Evolutionary conservation across 2,888 invertebrate genomes (phyloP).

Genomic region (Coelopa pilipes): DNA sequence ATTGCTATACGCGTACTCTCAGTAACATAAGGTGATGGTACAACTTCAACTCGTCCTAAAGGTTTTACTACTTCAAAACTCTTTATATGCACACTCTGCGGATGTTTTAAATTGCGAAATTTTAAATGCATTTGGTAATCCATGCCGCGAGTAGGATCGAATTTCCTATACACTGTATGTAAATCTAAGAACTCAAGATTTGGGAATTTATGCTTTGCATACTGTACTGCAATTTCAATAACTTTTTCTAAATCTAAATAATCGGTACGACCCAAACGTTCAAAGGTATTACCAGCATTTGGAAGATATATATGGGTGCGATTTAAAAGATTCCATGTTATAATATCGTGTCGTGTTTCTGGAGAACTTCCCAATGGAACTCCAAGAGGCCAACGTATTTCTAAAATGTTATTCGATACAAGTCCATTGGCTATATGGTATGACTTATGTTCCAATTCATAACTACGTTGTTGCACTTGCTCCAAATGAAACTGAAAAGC

Average conservation of each 20-base stretch:
- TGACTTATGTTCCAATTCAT: slow-evolving; percentile 62
- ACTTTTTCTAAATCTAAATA: slow-evolving; percentile 75
- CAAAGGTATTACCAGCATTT: slow-evolving; percentile 80
- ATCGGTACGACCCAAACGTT: slow-evolving; percentile 74
- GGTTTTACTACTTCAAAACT: slow-evolving; percentile 85
- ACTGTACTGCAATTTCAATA: slow-evolving; percentile 68
- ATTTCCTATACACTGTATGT: slow-evolving; percentile 79
- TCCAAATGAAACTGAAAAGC: slow-evolving; percentile 67
- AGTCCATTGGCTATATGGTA: slow-evolving; percentile 67
- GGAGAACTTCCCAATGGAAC: slow-evolving; percentile 75
- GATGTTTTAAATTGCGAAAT: slow-evolving; percentile 68
- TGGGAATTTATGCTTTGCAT: slow-evolving; percentile 69
- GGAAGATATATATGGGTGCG: slow-evolving; percentile 83
- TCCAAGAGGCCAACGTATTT: slow-evolving; percentile 80
- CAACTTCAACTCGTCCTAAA: slow-evolving; percentile 86
- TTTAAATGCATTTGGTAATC: slow-evolving; percentile 84
- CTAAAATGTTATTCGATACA: slow-evolving; percentile 69
- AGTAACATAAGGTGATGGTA: slow-evolving; percentile 94
- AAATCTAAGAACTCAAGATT: slow-evolving; percentile 70
- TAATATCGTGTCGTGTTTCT: slow-evolving; percentile 81
- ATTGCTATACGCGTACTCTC: slow-evolving; percentile 87
- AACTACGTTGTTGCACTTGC: slow-evolving; percentile 61
- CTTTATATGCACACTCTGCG: slow-evolving; percentile 68
- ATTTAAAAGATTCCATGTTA: slow-evolving; percentile 89
- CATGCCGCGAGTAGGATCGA: slow-evolving; percentile 86